Conservation (phyloP, 2,113 vertebrate species). For the Microtus pennsylvanicus region DNA sequence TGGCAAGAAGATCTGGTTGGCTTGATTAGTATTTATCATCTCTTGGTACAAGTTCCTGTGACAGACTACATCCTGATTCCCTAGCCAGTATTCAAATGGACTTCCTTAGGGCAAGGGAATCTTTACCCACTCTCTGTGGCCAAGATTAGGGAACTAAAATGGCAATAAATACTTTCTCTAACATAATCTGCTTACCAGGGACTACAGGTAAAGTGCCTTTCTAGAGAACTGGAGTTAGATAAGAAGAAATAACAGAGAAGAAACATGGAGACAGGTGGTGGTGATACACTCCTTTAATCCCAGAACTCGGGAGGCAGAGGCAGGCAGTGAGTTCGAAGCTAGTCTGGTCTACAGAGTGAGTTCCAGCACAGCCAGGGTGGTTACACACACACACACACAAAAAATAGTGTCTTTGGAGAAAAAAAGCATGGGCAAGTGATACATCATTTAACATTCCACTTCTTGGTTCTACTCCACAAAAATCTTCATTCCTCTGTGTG, state of each 20-base stretch:
- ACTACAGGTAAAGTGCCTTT: neutral
- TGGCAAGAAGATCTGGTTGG: neutral
- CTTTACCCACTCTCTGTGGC: neutral
- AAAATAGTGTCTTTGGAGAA: neutral
- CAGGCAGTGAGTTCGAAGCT: neutral
- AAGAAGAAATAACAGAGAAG: conserved; percentile 20
- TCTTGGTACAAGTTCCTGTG: neutral
- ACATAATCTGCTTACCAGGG: neutral
- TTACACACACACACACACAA: neutral
- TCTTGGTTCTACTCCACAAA: neutral
- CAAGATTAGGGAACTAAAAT: neutral
- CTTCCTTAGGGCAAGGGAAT: neutral
- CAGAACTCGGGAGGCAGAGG: neutral
- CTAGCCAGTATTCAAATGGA: neutral
- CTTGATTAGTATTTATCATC: neutral
- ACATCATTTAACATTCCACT: neutral
- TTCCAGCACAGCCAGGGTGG: neutral
- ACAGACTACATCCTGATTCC: neutral
- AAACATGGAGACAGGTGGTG: neutral
- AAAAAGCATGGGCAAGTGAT: neutral
- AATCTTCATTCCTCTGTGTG: neutral
- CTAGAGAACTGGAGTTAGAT: neutral
- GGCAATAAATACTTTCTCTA: neutral
- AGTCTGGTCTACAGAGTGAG: neutral
- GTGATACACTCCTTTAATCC: neutral